phyloP scores from a whole-genome alignment of 2,113 vertebrate species.

The Scortum barcoo region DNA sequence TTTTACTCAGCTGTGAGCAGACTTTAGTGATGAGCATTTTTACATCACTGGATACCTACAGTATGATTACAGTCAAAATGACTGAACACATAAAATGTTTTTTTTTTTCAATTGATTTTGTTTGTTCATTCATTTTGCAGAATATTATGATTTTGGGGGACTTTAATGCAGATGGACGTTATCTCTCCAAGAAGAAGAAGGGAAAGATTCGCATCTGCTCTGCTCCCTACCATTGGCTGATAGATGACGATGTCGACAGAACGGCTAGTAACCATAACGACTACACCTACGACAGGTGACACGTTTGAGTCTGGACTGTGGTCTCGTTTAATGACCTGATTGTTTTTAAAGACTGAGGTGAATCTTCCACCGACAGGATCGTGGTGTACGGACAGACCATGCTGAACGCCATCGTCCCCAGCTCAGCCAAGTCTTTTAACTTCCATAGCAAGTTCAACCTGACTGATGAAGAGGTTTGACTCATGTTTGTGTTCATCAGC shows the following conservation, averaged over 20 bases:
- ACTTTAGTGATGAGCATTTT: no score
- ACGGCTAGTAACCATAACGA: conserved; percentile 76
- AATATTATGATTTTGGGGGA: conserved; percentile 84
- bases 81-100: no score
- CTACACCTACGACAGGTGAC: conserved; percentile 83
- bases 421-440: conserved; percentile 83
- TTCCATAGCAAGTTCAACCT: conserved; percentile 81
- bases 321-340: no score
- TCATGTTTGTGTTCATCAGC: background rate
- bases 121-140: no score
- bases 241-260: conserved; percentile 79
- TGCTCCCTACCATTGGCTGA: conserved; percentile 80
- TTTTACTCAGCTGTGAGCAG: no score
- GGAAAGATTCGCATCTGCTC: conserved; percentile 67
- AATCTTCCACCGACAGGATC: conserved; percentile 74
- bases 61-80: no score
- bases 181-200: conserved; percentile 76
- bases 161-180: conserved; percentile 83
- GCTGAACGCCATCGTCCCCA: conserved; percentile 62
- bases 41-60: no score
- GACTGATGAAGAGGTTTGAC: conserved; percentile 38
- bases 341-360: background rate
- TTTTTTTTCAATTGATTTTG: no score
- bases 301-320: background rate
- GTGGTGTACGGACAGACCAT: conserved; percentile 81